Percentiles rank a stretch among this genome's conserved stretches.
phyloP scores from a whole-genome alignment of 2,113 vertebrate genomes.

The Fulmarus glacialis region DNA sequence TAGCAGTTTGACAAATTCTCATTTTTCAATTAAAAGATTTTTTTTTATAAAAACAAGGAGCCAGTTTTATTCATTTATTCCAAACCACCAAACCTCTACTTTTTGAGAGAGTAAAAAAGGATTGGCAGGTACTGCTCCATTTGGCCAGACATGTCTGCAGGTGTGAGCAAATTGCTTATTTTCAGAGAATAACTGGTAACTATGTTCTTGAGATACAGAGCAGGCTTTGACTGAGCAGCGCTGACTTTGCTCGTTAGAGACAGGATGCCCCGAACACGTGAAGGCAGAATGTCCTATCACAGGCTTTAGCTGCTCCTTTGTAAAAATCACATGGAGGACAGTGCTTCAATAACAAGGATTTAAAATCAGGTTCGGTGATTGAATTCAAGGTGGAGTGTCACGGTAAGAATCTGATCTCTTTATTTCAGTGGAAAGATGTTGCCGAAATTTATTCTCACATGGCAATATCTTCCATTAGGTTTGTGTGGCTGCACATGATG shows the following conservation, averaged over 20 bases:
- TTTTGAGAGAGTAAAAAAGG: neutral
- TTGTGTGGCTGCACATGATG: neutral
- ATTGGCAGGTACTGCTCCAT: neutral
- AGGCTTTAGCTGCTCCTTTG: neutral
- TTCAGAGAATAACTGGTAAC: neutral
- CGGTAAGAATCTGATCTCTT: neutral
- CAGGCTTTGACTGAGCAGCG: neutral
- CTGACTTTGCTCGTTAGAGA: neutral
- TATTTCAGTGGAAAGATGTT: neutral
- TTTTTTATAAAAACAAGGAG: neutral
- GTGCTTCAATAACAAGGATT: neutral
- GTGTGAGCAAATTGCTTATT: neutral
- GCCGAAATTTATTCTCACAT: neutral
- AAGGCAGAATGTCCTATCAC: neutral
- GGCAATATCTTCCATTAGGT: neutral
- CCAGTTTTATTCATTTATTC: neutral
- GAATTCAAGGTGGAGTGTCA: neutral
- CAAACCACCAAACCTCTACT: neutral
- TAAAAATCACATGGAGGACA: neutral
- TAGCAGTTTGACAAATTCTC: neutral
- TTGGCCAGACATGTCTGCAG: neutral
- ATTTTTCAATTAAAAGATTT: neutral
- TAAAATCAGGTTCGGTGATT: neutral
- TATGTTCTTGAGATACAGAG: neutral
- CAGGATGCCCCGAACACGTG: rapidly evolving